Percentiles rank a stretch among this genome's conserved stretches.
These are phyloP conservation scores for Pogonomyrmex barbatus DNA, from an alignment of 1,140 invertebrate genomes.

Conservation along the genomic window DNA sequence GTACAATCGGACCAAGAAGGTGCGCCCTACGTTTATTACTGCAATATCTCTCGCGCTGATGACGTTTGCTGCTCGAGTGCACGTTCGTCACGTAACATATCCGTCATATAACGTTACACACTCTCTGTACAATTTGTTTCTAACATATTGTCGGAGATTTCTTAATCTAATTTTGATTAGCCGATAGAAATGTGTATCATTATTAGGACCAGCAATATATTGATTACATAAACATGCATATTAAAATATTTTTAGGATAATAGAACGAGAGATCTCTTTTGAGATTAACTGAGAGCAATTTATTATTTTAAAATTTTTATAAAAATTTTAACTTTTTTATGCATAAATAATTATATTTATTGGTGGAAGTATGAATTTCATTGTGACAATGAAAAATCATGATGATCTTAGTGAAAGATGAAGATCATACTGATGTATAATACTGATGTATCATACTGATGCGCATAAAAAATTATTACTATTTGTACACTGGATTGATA, in stretches of 20 bases:
- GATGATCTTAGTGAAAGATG: neutral
- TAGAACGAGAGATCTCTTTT: neutral
- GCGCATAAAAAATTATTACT: neutral
- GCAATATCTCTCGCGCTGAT: constrained; percentile 61
- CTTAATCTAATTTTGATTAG: neutral
- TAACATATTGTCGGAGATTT: constrained; percentile 6
- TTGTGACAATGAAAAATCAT: too few relatives aligned
- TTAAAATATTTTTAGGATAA: neutral
- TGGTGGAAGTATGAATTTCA: neutral
- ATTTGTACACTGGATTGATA: neutral
- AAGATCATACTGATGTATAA: neutral
- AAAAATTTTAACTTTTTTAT: neutral
- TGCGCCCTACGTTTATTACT: constrained; percentile 51
- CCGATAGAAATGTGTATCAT: neutral
- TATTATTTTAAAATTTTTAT: neutral
- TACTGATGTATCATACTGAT: neutral
- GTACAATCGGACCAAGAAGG: constrained; percentile 59
- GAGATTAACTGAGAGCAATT: neutral
- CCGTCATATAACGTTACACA: neutral
- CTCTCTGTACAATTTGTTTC: constrained; percentile 15
- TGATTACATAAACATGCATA: neutral
- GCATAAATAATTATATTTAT: neutral
- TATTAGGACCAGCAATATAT: neutral
- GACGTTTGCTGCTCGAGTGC: constrained; percentile 34
- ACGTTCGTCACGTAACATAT: constrained; percentile 35